Conservation (phyloP, 2,797 vertebrate species). For the Rhinogobio ventralis region DNA sequence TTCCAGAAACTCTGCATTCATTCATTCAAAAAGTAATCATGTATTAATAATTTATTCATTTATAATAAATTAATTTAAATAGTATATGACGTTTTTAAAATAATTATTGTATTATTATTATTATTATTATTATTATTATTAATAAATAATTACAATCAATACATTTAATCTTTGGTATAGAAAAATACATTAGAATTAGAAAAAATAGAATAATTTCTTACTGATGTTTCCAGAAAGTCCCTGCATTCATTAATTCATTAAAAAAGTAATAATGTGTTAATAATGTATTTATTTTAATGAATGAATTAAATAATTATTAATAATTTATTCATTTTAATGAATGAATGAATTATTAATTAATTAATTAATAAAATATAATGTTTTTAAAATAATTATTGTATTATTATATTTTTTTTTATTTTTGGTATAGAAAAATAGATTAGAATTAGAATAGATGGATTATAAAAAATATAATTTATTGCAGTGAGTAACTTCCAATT, state of each 20-base stretch:
- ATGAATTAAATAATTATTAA: no score
- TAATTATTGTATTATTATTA: neutral
- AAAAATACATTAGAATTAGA: neutral
- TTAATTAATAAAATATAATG: neutral
- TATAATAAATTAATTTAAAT: neutral
- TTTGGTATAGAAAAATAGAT: no score
- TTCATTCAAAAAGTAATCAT: neutral
- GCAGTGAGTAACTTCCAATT: neutral
- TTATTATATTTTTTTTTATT: neutral
- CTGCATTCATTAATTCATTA: no score
- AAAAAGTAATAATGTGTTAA: neutral
- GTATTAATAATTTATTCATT: neutral
- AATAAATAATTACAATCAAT: no score
- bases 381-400: neutral
- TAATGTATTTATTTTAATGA: neutral
- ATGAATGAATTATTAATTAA: no score
- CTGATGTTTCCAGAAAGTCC: neutral
- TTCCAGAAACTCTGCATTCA: neutral
- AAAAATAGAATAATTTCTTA: neutral
- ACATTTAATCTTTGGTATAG: no score
- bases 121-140: no score
- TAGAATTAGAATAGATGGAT: no score
- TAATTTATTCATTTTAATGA: no score
- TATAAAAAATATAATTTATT: no score
- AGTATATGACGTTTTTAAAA: neutral